Evolutionary conservation across 2,888 invertebrate genomes (phyloP), one percentile per base, ranked within the genome.

Genomic region (Cataglyphis rosenhaueri): DNA sequence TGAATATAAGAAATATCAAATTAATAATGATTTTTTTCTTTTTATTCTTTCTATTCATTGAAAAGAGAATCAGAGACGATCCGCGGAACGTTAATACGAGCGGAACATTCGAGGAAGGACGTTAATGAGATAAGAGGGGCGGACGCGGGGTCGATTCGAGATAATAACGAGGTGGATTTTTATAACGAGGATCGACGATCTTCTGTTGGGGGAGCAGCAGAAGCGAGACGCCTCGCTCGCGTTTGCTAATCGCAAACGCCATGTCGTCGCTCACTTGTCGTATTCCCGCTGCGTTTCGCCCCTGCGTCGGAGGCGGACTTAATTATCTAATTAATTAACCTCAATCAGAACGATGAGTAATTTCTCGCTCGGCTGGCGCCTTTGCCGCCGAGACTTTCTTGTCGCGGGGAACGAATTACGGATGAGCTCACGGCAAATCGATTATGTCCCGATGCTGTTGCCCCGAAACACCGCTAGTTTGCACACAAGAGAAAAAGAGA

Each of bases 271-370:
- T 73, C 18, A 44, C 55, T 25, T 52, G 74, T 38, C 81, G 68
- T 73, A 70, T 68, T 71, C 66, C 70, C 55, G 59, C 70, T 48
- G 57, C 71, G 81, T 44, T 59, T 25, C 35, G 44, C 32, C 62
- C 75, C 64, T 59, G 82, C 85, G 83, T 52, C 83, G 65, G 78
- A 85, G 88, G 89, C 86, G 84, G 93, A 93, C 93, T 94, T 94
- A 94, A 94, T 94, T 94, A 94, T 94, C 94, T 94, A 94, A 94
- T 94, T 94, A 94, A 94, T 94, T 94, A 94, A 94, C 94, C 94
- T 94, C 94, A 94, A 94, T 94, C 94, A 94, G 93, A 94, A 94
- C 94, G 94, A 94, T 94, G 94, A 94, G 94, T 94, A 94, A 94
- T 94, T 94, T 94, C 94, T 93, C 94, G 94, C 92, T 94, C 90